Percentiles rank a stretch among this genome's conserved stretches.
phyloP scores from a whole-genome alignment of 1,140 invertebrate species.

The Pseudomyrmex flavicornis region DNA sequence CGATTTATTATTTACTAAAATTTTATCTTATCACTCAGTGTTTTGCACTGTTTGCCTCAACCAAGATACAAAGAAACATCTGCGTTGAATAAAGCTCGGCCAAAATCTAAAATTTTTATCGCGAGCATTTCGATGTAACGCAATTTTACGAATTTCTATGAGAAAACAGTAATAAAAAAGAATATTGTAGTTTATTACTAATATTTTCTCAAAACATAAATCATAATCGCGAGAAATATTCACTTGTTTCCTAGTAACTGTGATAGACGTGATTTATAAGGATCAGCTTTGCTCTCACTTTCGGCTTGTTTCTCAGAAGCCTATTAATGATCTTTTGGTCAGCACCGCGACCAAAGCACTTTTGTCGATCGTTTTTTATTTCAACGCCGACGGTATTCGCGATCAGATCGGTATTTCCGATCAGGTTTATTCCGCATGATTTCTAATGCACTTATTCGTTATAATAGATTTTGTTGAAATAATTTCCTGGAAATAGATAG shows the following conservation, averaged over 20 bases:
- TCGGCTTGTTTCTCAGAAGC: slow-evolving; percentile 40
- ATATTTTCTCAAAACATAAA: not conserved
- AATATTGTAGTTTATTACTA: not conserved
- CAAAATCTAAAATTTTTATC: not conserved
- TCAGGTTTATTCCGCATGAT: not conserved
- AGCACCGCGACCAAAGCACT: too few species aligned
- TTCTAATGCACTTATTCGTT: not conserved
- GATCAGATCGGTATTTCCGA: slow-evolving; percentile 25
- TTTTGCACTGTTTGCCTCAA: too few species aligned
- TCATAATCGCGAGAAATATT: not conserved
- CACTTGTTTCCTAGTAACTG: slow-evolving; percentile 2
- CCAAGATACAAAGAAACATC: too few species aligned
- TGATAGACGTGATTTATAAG: slow-evolving; percentile 17
- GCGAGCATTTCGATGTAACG: not conserved
- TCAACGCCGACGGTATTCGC: too few species aligned
- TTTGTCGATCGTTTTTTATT: too few species aligned
- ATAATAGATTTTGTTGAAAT: slow-evolving; percentile 38
- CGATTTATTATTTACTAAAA: slow-evolving; percentile 48
- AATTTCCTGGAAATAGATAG: slow-evolving; percentile 23
- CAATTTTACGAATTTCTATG: too few species aligned
- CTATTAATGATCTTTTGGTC: slow-evolving; percentile 38
- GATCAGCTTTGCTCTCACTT: slow-evolving; percentile 43
- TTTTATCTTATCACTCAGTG: too few species aligned
- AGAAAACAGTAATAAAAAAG: too few species aligned
- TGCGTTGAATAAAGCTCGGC: too few species aligned